Percentiles rank a stretch among this genome's conserved stretches.
These are phyloP conservation scores for Drosophila aff. DNA, from an alignment of 1,140 invertebrate species.

Conservation along the genomic window DNA sequence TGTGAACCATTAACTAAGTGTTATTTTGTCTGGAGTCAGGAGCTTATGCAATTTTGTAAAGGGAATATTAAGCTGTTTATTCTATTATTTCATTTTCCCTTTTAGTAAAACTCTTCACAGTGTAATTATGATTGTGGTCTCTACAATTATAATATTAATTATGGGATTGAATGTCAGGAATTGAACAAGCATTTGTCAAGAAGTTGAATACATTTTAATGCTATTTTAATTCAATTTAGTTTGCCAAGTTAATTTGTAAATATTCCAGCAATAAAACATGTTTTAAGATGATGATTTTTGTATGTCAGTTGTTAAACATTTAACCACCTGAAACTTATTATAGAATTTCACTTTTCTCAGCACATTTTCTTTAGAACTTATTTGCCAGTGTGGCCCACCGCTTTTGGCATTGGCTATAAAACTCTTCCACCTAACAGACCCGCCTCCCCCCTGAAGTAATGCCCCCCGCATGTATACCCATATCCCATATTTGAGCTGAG, in stretches of 20 bases:
- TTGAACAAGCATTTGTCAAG: not conserved
- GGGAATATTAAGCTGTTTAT: not conserved
- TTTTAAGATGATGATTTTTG: not conserved
- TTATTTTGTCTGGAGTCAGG: not conserved
- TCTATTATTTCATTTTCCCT: not conserved
- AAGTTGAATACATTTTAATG: too few species aligned
- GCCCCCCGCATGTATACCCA: conserved; percentile 6
- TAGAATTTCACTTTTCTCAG: not conserved
- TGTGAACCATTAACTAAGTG: too few species aligned
- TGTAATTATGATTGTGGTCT: not conserved
- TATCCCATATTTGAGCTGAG: conserved; percentile 42
- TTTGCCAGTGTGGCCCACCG: not conserved
- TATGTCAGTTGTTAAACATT: not conserved
- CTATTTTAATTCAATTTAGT: not conserved
- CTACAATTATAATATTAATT: not conserved
- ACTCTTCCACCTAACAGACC: conserved; percentile 12
- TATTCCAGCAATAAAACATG: not conserved
- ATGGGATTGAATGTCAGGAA: not conserved
- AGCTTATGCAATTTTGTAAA: not conserved
- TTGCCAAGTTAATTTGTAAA: not conserved
- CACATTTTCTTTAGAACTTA: not conserved
- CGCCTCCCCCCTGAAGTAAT: not conserved
- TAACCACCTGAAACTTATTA: not conserved
- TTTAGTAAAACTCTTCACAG: not conserved
- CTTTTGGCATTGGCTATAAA: conserved; percentile 22